Conservation (phyloP, 2,113 vertebrate genomes). For the Dasyprocta punctata region DNA sequence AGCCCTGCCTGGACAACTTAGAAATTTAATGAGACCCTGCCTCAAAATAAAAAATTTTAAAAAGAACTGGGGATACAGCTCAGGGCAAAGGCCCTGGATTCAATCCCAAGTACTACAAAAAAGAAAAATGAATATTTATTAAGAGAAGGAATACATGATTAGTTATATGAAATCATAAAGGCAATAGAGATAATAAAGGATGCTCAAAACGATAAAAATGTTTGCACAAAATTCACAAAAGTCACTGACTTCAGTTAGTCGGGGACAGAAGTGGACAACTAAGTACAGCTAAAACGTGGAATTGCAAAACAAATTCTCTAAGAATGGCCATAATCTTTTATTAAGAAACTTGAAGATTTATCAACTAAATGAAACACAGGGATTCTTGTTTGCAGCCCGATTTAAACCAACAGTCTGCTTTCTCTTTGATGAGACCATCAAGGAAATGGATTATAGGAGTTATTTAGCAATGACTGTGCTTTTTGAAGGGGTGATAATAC, state of each 20-base stretch:
- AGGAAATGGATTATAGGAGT: background rate
- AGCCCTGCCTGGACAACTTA: background rate
- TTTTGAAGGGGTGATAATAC: background rate
- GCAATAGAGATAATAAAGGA: background rate
- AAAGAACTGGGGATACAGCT: background rate
- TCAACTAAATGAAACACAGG: background rate
- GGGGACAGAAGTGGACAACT: background rate
- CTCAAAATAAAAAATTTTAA: background rate
- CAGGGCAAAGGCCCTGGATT: background rate
- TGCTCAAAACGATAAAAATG: background rate
- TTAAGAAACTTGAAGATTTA: background rate
- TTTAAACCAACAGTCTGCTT: constrained; percentile 1
- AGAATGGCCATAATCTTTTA: background rate
- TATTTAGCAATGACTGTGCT: background rate
- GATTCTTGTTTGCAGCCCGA: background rate
- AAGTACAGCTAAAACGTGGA: background rate
- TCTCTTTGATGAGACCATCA: background rate
- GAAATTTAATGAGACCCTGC: background rate
- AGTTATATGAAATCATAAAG: background rate
- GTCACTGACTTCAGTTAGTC: background rate
- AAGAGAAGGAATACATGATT: background rate
- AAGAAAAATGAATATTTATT: background rate
- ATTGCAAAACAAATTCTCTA: background rate
- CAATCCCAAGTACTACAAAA: background rate
- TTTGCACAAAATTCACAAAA: background rate